Evolutionary conservation across 2,888 invertebrate species (phyloP), one percentile per base, ranked within the genome.

Genomic region (Drosophila prolongata): DNA sequence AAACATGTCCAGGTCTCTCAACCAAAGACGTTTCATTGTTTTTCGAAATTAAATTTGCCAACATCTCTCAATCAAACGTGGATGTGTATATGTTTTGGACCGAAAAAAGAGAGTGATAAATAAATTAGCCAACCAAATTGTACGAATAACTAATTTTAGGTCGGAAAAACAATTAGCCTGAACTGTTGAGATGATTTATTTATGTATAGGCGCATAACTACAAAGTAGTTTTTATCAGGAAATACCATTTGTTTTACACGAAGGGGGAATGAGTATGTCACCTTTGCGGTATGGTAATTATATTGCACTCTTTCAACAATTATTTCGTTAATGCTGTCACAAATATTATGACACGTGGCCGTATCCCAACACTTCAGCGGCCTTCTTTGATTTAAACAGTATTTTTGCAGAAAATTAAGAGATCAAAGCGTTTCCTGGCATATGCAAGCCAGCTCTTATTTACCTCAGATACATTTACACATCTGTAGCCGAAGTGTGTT

Each of bases 321-420:
- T 37, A 57, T 64, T 61, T 44, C 49, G 50, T 70, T 76, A 65
- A 43, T 61, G 56, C 68, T 54, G 54, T 52, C 75, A 57, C 60
- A 67, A 53, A 70, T 71, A 53, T 89, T 84, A 71, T 84, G 89
- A 84, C 83, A 85, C 81, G 79, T 87, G 79, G 56, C 64, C 38
- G 11, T 56, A 60, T 72, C 74, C 46, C 52, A 47, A 34, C 46
- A 54, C 66, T 60, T 74, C 58, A 53, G 80, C 82, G 84, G 89
- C 56, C 58, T 72, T 70, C 80, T 91, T 90, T 91, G 92, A 91
- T 91, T 91, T 88, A 81, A 91, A 90, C 87, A 88, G 83, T 86
- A 82, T 88, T 90, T 88, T 87, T 89, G 87, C 89, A 87, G 86
- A 85, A 85, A 90, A 90, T 87, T 87, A 87, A 83, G 82, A 91